Evolutionary conservation across 2,888 invertebrate genomes (phyloP).

Genomic region (Rhimphoctona megacephalus): DNA sequence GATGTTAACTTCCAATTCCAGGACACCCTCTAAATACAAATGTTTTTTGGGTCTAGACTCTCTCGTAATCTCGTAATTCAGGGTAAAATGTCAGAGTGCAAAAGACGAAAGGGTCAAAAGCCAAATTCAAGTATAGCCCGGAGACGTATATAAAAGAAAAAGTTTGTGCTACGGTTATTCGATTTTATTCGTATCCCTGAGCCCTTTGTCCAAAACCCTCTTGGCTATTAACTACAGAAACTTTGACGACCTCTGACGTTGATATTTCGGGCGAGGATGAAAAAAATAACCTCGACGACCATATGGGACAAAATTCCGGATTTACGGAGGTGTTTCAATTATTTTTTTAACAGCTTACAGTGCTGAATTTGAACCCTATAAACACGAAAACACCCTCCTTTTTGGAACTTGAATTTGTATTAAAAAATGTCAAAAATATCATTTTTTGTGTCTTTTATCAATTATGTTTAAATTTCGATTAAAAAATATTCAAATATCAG

Average conservation of each 20-base stretch:
- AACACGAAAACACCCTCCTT: not conserved
- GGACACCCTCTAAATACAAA: slow-evolving; percentile 1
- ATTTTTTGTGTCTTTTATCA: not conserved
- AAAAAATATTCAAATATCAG: not conserved
- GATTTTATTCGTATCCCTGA: slow-evolving; percentile 49
- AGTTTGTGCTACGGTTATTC: slow-evolving; percentile 18
- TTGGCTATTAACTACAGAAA: slow-evolving; percentile 40
- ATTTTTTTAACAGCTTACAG: not conserved
- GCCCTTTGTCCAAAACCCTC: slow-evolving; percentile 20
- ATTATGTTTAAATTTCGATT: not conserved
- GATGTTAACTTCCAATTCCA: not conserved
- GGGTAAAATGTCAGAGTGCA: slow-evolving; percentile 4
- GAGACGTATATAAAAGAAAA: slow-evolving; percentile 30
- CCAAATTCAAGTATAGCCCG: slow-evolving; percentile 5
- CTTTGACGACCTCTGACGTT: slow-evolving; percentile 27
- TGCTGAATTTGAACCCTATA: not conserved
- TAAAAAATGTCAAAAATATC: not conserved
- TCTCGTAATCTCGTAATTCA: slow-evolving; percentile 54
- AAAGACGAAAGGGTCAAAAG: slow-evolving; percentile 20
- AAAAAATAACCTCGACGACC: slow-evolving; percentile 3
- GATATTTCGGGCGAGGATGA: slow-evolving; percentile 8
- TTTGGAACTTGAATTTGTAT: not conserved
- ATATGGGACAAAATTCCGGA: not conserved
- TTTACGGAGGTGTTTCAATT: slow-evolving; percentile 12
- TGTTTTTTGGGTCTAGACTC: slow-evolving; percentile 54